A percentile compares a stretch with the other conserved stretches of the same genome.
Conservation (phyloP, 2,113 vertebrate species). For the Protobothrops flavoviridis region DNA sequence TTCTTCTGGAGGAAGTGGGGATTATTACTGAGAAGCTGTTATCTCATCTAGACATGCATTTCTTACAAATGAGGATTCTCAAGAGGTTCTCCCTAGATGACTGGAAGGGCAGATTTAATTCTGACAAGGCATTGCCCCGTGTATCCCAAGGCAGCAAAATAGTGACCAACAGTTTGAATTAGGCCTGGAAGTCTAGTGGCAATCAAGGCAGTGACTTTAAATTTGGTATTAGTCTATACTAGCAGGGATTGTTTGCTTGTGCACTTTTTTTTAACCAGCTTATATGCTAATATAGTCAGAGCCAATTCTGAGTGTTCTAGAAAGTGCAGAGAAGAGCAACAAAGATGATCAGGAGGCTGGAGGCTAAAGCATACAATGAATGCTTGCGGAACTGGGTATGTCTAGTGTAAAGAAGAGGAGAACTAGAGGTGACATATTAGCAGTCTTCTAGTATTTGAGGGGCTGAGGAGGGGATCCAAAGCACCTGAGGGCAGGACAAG, state of each 20-base stretch:
- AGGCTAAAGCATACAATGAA: no score
- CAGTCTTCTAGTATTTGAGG: no score
- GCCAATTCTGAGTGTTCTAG: neutral
- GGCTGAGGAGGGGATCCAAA: no score
- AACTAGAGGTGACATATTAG: no score
- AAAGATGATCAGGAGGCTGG: no score
- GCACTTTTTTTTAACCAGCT: neutral
- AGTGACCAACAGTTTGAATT: neutral
- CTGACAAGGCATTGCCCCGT: neutral
- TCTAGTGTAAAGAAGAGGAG: no score
- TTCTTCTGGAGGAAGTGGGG: neutral
- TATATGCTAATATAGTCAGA: neutral
- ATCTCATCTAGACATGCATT: neutral
- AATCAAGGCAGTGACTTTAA: neutral
- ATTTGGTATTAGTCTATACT: neutral
- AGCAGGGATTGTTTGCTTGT: neutral
- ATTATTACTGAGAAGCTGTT: neutral
- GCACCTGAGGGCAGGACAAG: no score
- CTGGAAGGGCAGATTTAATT: neutral
- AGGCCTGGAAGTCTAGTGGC: neutral
- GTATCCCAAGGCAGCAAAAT: neutral
- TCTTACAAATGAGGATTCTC: neutral
- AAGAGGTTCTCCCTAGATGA: neutral
- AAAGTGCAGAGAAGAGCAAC: no score
- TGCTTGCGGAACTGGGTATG: no score